phyloP scores from a whole-genome alignment of 2,888 invertebrate species.

The Chalcosyrphus nemorum region DNA sequence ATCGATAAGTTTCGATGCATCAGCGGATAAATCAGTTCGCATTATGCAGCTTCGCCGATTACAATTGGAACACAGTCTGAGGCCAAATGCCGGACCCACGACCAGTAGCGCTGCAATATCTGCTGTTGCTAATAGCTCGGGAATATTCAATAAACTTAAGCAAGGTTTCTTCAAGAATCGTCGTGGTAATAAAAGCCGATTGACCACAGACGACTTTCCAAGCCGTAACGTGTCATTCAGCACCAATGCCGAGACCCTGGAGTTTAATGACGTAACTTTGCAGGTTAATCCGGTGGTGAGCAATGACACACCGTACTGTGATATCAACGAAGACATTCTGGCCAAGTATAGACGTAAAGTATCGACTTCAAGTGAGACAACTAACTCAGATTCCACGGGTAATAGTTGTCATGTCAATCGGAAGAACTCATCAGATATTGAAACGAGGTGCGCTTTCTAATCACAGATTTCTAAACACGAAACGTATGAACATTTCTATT shows the following conservation, averaged over 20 bases:
- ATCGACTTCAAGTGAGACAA: slow-evolving; percentile 83
- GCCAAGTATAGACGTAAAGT: slow-evolving; percentile 94
- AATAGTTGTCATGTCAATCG: slow-evolving; percentile 76
- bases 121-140: slow-evolving; percentile 81
- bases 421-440: slow-evolving; percentile 78
- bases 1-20: slow-evolving; percentile 95
- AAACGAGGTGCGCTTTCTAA: slow-evolving; percentile 79
- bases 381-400: slow-evolving; percentile 81
- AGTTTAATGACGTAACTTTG: slow-evolving; percentile 53
- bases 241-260: slow-evolving; percentile 75
- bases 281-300: slow-evolving; percentile 58
- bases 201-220: slow-evolving; percentile 71
- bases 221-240: slow-evolving; percentile 79
- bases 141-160: slow-evolving; percentile 89
- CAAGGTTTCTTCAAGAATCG: slow-evolving; percentile 87
- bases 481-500: background rate
- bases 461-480: background rate
- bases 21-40: slow-evolving; percentile 89
- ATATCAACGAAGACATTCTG: slow-evolving; percentile 95
- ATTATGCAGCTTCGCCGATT: slow-evolving; percentile 82
- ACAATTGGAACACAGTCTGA: slow-evolving; percentile 75
- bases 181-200: slow-evolving; percentile 82
- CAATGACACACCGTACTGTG: slow-evolving; percentile 81
- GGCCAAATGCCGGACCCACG: slow-evolving; percentile 13
- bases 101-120: slow-evolving; percentile 31